These are phyloP conservation scores for Euleptes europaea DNA, from an alignment of 2,113 vertebrate genomes.

Conservation along the genomic window DNA sequence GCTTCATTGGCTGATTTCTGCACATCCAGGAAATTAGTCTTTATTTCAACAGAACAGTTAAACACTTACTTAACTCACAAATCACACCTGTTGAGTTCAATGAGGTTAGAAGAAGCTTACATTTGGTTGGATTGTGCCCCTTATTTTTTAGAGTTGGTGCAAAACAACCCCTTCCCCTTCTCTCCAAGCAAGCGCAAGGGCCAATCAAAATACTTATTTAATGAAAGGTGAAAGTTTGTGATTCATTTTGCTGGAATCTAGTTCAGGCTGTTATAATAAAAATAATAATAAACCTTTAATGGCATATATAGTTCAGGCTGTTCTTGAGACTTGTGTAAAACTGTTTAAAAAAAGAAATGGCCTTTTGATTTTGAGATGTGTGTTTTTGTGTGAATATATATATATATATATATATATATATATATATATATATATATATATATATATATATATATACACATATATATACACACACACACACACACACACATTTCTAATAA, in stretches of 20 bases:
- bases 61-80: background rate
- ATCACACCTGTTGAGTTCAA: background rate
- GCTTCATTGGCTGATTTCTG: background rate
- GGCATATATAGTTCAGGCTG: background rate
- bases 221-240: background rate
- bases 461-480: too few relatives aligned
- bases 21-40: background rate
- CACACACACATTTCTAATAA: background rate
- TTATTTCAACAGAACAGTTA: background rate
- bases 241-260: background rate
- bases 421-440: too few relatives aligned
- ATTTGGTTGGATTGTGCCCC: background rate
- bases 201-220: background rate
- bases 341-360: background rate
- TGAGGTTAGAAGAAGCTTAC: background rate
- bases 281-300: too few relatives aligned
- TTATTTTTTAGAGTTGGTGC: background rate
- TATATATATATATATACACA: too few relatives aligned
- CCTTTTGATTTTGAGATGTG: background rate
- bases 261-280: background rate
- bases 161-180: background rate
- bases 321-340: background rate
- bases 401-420: too few relatives aligned
- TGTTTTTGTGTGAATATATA: too few relatives aligned
- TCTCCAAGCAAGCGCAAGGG: background rate